These are phyloP conservation scores for Eupithecia exiguata DNA, from an alignment of 2,888 invertebrate species.

Conservation along the genomic window DNA sequence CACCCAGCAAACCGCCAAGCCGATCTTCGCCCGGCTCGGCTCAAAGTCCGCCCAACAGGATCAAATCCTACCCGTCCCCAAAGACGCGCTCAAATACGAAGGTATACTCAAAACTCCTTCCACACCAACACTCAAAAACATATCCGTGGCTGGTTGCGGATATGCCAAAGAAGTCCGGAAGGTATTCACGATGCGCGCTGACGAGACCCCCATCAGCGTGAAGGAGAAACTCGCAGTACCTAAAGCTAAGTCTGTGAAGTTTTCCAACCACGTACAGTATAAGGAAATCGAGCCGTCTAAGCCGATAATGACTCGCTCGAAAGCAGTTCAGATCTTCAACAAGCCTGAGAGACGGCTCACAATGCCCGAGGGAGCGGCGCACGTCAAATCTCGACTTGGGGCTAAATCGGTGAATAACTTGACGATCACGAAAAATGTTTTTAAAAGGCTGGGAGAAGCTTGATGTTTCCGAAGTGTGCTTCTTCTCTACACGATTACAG, in stretches of 20 bases:
- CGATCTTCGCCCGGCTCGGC: slow-evolving; percentile 73
- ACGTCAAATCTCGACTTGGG: slow-evolving; percentile 70
- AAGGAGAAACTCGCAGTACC: slow-evolving; percentile 71
- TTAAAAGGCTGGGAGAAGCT: slow-evolving; percentile 61
- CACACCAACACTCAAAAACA: slow-evolving; percentile 52
- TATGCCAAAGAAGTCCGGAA: slow-evolving; percentile 64
- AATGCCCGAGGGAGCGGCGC: slow-evolving; percentile 63
- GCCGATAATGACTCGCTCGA: slow-evolving; percentile 36
- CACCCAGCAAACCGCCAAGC: slow-evolving; percentile 57
- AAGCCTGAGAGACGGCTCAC: slow-evolving; percentile 75
- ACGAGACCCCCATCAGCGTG: slow-evolving; percentile 71
- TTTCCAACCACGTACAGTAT: slow-evolving; percentile 73
- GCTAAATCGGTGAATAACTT: slow-evolving; percentile 63
- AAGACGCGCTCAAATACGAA: slow-evolving; percentile 76
- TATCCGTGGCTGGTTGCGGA: slow-evolving; percentile 68
- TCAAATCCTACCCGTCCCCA: slow-evolving; percentile 60
- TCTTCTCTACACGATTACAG: slow-evolving; percentile 8
- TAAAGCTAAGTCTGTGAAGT: slow-evolving; percentile 76
- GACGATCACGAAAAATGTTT: slow-evolving; percentile 71
- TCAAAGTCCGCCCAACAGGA: slow-evolving; percentile 53
- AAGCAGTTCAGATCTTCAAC: slow-evolving; percentile 66
- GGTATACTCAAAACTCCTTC: slow-evolving; percentile 71
- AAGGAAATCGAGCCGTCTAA: slow-evolving; percentile 71
- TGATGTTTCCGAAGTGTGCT: slow-evolving; percentile 11
- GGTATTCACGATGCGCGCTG: slow-evolving; percentile 78